A percentile compares a stretch with the other conserved stretches of the same genome.
phyloP scores from a whole-genome alignment of 2,888 invertebrate genomes.

The Habroteleia sp. region DNA sequence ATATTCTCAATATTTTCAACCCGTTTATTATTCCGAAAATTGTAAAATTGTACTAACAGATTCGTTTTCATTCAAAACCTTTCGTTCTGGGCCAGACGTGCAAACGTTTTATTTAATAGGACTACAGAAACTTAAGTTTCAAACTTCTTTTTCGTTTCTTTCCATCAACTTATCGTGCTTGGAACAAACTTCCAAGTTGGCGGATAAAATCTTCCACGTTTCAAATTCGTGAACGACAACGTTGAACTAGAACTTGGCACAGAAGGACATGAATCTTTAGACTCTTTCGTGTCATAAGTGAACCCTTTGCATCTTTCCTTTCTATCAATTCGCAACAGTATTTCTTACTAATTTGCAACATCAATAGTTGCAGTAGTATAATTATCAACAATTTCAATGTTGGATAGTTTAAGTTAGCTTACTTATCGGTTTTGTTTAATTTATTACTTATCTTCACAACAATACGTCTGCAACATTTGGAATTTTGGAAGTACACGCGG shows the following conservation, averaged over 20 bases:
- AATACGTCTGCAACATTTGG: conserved; percentile 78
- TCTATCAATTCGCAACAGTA: neutral
- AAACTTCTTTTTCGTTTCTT: conserved; percentile 67
- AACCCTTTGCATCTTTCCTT: neutral
- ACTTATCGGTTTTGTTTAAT: conserved; percentile 79
- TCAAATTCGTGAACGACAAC: conserved; percentile 62
- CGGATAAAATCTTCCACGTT: conserved; percentile 45
- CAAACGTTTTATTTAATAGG: conserved; percentile 70
- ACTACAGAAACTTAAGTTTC: conserved; percentile 72
- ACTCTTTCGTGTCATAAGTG: conserved; percentile 15
- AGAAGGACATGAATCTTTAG: conserved; percentile 27
- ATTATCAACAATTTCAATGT: too few species aligned
- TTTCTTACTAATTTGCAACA: conserved; percentile 5
- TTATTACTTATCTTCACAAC: conserved; percentile 73
- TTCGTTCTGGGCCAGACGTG: conserved; percentile 57
- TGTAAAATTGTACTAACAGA: neutral
- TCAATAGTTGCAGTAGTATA: too few species aligned
- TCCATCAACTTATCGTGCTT: conserved; percentile 69
- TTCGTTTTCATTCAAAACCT: conserved; percentile 38
- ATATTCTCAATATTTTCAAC: neutral
- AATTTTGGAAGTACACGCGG: conserved; percentile 68
- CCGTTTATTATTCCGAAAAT: neutral
- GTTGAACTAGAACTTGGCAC: conserved; percentile 61
- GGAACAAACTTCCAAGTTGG: conserved; percentile 69
- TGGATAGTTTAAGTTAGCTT: conserved; percentile 64